Conservation (phyloP, 2,888 invertebrate species). For the Scaptomyza tumidula region DNA sequence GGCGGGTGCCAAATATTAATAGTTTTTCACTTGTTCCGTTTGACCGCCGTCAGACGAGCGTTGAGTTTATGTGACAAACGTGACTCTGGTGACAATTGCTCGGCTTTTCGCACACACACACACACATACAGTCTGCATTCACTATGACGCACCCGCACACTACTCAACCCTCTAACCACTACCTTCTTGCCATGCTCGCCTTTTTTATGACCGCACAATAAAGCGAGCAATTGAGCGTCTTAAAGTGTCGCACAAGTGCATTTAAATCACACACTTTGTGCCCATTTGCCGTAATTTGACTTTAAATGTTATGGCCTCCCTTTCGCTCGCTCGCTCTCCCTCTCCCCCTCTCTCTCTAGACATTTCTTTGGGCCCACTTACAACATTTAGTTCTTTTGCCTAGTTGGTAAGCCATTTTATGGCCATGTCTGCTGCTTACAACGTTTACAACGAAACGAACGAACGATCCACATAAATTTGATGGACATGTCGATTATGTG, state of each 20-base stretch:
- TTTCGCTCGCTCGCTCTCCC: not conserved
- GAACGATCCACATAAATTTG: conserved; percentile 71
- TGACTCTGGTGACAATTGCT: conserved; percentile 81
- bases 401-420: conserved; percentile 70
- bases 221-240: conserved; percentile 81
- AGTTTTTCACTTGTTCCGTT: conserved; percentile 79
- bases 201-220: conserved; percentile 76
- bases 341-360: not conserved
- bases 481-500: conserved; percentile 79
- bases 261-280: conserved; percentile 83
- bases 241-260: conserved; percentile 81
- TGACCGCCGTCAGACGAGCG: conserved; percentile 75
- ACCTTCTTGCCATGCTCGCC: too few species aligned
- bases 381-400: conserved; percentile 63
- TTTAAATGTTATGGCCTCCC: conserved; percentile 76
- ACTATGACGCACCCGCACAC: too few species aligned
- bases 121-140: too few species aligned
- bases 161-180: too few species aligned
- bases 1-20: conserved; percentile 73
- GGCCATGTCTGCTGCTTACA: conserved; percentile 74
- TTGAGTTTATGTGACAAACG: conserved; percentile 80
- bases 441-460: conserved; percentile 3
- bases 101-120: conserved; percentile 51
- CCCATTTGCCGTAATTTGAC: conserved; percentile 81
- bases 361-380: conserved; percentile 5